Evolutionary conservation across 2,113 vertebrate genomes (phyloP), one percentile per base, ranked within the genome.

Genomic region (Sigmodon hispidus): DNA sequence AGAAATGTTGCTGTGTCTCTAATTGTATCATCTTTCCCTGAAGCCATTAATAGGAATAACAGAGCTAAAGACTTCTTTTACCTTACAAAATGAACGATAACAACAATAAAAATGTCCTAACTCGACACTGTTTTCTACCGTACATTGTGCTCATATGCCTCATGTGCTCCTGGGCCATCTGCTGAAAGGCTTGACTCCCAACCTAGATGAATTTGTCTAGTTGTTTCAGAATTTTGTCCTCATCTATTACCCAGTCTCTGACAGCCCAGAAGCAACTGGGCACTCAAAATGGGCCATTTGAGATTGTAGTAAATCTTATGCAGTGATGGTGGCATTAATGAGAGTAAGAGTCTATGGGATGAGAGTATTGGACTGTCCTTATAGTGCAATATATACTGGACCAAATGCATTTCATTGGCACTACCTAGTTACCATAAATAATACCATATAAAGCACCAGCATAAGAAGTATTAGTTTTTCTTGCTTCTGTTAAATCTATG

Each of bases 1-100:
- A 40, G 63, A 91, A 92, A 87, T 94, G 19, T 13, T 94, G 26
- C 15, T 80, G 1, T 55, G 72, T 59, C 34, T 88, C n/a, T 90
- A 79, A 67, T 76, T 89, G 59, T 95, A 29, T 94, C 17, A 24
- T 96, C 65, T 77, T 94, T 22, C 45, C 8, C 59, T 67, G 24
- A 34, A 57, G 29, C 52, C 34, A 15, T 57, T 81, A 72, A 69
- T 85, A 76, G 67, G 40, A 92, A 29, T 86, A 48, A 77, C 93
- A 83, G 94, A 96, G 31, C 40, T 89, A 93, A 92, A 95, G 16
- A n/a, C 70, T 96, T 86, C 11, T 59, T 91, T 92, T 73, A 88
- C 45, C 61, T 90, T 96, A 21, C 31, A 94, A 87, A 90, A 83
- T 95, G 7, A 95, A 91, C n/a, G 93, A 43, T 43, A 83, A 81